Base-by-base conservation (phyloP, 2,113 vertebrate species). In the Zingel zingel region DNA sequence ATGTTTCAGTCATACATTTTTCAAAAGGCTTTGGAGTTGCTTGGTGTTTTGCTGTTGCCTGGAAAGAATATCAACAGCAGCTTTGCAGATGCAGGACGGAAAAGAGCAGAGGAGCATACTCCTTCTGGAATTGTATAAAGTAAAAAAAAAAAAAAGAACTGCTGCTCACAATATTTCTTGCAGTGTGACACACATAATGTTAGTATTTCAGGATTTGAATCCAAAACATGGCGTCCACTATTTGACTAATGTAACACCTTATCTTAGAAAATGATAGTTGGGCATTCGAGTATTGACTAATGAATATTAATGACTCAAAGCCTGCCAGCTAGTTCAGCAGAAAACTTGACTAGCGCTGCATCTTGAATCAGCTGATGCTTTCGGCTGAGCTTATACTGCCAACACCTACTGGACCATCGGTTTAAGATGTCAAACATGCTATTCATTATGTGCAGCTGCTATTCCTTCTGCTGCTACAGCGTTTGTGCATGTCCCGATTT, bases 1-100 rank as follows among this genome's bases (percentile, higher is more conserved):
- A 91, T 89, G 91, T 84, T 91, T 82, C 66, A 74, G 80, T 92
- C 93, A 91, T 90, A 76, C 83, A 92, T 93, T 92, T 93, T 92
- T 93, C 80, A 93, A 82, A 82, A 88, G 78, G 84, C 79, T 89
- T 88, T 66, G 68, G 72, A 62, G 85, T 79, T 53, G 63, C 84
- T 73, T 63, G 69, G 74, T 75, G 84, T 79, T 87, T 87, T 67
- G 53, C 66, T 43, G 77, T 82, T 86, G 76, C 81, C 74, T 75
- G 71, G 58, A 86, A 85, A 86, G 75, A 88, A 92, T 91, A 89
- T 78, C 88, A 88, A 88, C 89, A 76, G 39, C 69, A 51, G 77
- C 72, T 69, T 82, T 70, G 27, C 15, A 54, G 56, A 33, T 47
- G 50, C 51, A 59, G 54, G 45, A 59, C 36, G 48, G 13, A 67